phyloP scores from a whole-genome alignment of 2,888 invertebrate species.

The Biston betularia region DNA sequence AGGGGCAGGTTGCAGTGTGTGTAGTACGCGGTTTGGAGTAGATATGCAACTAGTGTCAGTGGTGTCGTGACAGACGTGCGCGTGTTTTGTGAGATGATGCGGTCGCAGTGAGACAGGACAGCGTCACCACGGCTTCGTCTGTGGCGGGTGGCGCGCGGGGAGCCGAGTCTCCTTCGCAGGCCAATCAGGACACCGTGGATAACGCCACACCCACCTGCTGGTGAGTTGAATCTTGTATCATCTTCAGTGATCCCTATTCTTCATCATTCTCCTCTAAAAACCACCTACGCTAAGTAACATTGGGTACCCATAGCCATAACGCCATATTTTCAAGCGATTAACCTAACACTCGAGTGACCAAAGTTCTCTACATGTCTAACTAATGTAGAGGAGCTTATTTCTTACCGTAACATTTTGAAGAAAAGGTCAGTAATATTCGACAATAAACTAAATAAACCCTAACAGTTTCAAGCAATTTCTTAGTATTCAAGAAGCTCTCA shows the following conservation, averaged over 20 bases:
- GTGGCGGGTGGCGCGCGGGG: constrained; percentile 85
- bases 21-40: constrained; percentile 71
- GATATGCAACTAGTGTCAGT: constrained; percentile 84
- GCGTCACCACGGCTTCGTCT: constrained; percentile 84
- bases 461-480: too few species aligned
- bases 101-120: constrained; percentile 84
- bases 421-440: too few species aligned
- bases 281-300: neutral
- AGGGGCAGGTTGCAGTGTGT: constrained; percentile 45
- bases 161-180: constrained; percentile 85
- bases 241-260: neutral
- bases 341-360: neutral
- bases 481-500: too few species aligned
- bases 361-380: neutral
- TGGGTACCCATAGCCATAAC: neutral
- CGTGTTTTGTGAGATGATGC: constrained; percentile 81
- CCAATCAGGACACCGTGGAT: constrained; percentile 84
- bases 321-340: neutral
- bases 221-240: constrained; percentile 59
- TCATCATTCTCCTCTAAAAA: neutral
- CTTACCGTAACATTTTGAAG: too few species aligned
- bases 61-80: constrained; percentile 85
- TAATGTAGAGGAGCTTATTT: neutral
- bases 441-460: too few species aligned
- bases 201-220: constrained; percentile 84